Evolutionary conservation across 2,113 vertebrate species (phyloP).

Genomic region (Acrocephalus kingi): DNA sequence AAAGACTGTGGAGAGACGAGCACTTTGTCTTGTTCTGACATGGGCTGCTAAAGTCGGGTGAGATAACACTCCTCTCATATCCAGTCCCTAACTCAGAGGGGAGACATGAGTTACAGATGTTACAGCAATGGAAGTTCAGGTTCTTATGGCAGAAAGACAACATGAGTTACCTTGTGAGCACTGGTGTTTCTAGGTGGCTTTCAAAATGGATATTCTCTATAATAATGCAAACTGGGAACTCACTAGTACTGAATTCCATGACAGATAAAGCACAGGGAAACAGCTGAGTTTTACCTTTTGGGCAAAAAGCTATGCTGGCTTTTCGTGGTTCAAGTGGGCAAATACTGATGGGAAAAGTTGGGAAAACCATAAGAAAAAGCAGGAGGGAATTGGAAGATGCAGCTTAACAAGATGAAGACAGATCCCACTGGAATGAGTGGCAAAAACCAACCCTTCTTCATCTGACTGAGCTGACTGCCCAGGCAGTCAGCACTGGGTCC

Average conservation of each 20-base stretch:
- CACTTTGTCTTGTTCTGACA: neutral
- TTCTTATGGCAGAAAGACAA: neutral
- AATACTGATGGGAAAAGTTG: neutral
- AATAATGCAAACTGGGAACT: neutral
- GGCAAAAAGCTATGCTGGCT: neutral
- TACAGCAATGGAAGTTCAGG: neutral
- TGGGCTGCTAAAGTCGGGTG: neutral
- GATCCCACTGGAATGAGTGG: neutral
- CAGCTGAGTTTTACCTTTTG: neutral
- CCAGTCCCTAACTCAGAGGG: neutral
- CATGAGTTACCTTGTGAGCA: neutral
- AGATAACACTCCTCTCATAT: neutral
- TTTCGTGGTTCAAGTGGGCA: neutral
- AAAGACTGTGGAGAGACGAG: neutral
- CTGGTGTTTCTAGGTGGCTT: neutral
- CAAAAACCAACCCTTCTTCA: neutral
- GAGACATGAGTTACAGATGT: neutral
- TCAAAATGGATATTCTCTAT: neutral
- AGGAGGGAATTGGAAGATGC: neutral
- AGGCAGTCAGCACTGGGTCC: neutral
- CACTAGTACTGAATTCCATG: neutral
- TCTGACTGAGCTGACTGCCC: neutral
- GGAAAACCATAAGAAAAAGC: neutral
- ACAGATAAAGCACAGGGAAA: neutral
- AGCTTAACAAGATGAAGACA: neutral